Base-by-base conservation (phyloP, 1,140 invertebrate species). In the Copidosoma floridanum region DNA sequence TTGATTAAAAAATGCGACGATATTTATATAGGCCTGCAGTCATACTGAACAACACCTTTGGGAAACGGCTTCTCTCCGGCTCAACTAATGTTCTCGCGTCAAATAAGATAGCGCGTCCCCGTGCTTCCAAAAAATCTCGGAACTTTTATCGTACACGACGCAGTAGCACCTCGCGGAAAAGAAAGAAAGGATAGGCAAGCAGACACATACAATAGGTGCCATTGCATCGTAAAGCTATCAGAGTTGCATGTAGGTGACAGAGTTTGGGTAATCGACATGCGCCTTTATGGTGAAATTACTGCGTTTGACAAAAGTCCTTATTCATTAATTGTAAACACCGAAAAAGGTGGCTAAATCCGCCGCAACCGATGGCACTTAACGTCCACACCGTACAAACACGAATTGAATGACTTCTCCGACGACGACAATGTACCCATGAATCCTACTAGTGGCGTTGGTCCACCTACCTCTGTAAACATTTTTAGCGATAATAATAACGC, bases 1-100 rank as follows among this genome's bases (percentile, higher is more conserved):
- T 44, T 68, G 4, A 46, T 71, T 20, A 67, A 58, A 58, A 73
- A 73, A 64, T 56, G 50, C 16, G 24, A 37, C 10, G 61, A 70
- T 29, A 59, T 60, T 3, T 21, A 61, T 21, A 14, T 47, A 12
- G 63, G 46, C 8, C 23, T 68, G 5, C n/a, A 67, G 8, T 53
- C 67, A 12, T 67, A 69, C 38, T 43, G 67, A 51, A 40, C 57
- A 0, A 65, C 65, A 0, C 63, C 60, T 2, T 23, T 64, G 14
- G 65, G 67, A 21, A 66, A 66, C 20, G 65, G 65, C 1, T 69
- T 51, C 29, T 63, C 65, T 2, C 65, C 65, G 0, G 63, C 65
- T 2, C 57, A 67, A 54, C 24, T 69, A 24, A 47, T 65, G 55
- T 69, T 65, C 43, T 57, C 56, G 0, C 21, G 67, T 32, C 55